A percentile compares a stretch with the other conserved stretches of the same genome.
These are phyloP conservation scores for Pimephales promelas DNA, from an alignment of 2,113 vertebrate species.

Conservation along the genomic window DNA sequence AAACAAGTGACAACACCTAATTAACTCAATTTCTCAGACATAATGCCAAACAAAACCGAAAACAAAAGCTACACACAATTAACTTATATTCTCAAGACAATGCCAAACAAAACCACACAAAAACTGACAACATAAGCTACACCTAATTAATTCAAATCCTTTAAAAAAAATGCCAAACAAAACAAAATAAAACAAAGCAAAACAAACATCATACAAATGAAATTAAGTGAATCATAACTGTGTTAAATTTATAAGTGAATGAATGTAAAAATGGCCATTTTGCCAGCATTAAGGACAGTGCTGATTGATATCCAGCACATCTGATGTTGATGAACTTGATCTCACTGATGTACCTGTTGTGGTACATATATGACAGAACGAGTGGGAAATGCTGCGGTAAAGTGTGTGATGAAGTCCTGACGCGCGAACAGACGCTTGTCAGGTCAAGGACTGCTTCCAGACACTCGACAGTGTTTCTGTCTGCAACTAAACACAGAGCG, in stretches of 20 bases:
- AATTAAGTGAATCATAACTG: neutral
- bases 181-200: neutral
- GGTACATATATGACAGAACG: neutral
- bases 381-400: neutral
- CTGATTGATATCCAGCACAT: neutral
- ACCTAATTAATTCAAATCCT: neutral
- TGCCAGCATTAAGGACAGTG: neutral
- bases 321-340: neutral
- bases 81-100: neutral
- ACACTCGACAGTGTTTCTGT: constrained; percentile 25
- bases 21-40: neutral
- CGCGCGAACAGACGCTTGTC: neutral
- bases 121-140: neutral
- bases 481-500: neutral
- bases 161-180: neutral
- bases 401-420: constrained; percentile 25
- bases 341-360: neutral
- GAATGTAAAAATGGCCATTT: neutral
- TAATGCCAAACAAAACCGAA: neutral
- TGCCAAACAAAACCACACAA: neutral
- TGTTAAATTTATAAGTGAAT: neutral
- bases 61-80: neutral
- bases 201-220: neutral
- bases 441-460: constrained; percentile 46
- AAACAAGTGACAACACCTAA: too few species aligned